A percentile compares a stretch with the other conserved stretches of the same genome.
Conservation (phyloP, 2,113 vertebrate species). For the Gymnorhina tibicen region DNA sequence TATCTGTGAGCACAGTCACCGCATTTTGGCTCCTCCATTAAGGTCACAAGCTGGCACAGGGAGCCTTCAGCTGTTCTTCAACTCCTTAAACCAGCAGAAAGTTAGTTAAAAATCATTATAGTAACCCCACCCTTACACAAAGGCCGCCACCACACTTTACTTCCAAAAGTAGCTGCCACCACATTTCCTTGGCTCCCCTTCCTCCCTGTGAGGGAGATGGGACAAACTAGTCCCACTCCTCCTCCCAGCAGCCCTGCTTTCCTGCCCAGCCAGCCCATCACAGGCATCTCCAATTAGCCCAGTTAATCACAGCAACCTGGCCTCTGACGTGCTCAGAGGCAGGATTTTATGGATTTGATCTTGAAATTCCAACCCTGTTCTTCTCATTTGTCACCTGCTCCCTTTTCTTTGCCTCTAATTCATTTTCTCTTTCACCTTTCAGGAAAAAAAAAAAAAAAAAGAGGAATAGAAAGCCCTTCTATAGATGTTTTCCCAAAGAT, state of each 20-base stretch:
- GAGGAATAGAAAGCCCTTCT: background rate
- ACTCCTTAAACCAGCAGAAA: background rate
- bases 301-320: background rate
- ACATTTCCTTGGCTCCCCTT: background rate
- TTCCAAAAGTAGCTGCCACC: background rate
- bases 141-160: background rate
- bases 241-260: background rate
- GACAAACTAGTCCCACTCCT: accelerated
- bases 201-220: background rate
- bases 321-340: accelerated
- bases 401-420: background rate
- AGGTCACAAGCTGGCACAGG: background rate
- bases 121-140: background rate
- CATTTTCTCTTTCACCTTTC: background rate
- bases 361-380: background rate
- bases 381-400: conserved; percentile 7
- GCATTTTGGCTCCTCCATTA: background rate
- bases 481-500: background rate
- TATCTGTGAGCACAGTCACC: background rate
- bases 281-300: background rate
- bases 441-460: background rate
- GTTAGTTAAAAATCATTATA: background rate
- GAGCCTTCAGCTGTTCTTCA: background rate
- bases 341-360: background rate
- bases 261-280: background rate